These are phyloP conservation scores for Drosophila kokeensis DNA, from an alignment of 2,888 invertebrate genomes.

Conservation along the genomic window DNA sequence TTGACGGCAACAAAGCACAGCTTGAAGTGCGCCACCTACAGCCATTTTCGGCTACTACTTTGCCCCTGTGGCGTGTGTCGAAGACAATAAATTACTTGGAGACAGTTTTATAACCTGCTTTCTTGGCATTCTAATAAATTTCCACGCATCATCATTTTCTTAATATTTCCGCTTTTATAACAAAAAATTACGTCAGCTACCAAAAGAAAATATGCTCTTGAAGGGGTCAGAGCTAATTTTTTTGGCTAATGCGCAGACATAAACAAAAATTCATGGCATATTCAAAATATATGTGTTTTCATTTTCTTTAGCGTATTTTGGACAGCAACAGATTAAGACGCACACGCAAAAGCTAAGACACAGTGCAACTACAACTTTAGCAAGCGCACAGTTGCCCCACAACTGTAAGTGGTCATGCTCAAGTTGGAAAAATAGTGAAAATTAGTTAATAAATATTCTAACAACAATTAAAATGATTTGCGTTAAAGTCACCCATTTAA, in stretches of 20 bases:
- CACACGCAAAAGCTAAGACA: constrained; percentile 1
- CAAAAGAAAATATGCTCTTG: constrained; percentile 35
- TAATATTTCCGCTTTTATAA: constrained; percentile 9
- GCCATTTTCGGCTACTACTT: constrained; percentile 7
- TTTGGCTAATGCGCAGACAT: constrained; percentile 25
- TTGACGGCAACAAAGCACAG: constrained; percentile 9
- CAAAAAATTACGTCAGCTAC: constrained; percentile 55
- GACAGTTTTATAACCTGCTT: constrained; percentile 21
- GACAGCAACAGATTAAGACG: constrained; percentile 12
- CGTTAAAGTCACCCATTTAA: constrained; percentile 57
- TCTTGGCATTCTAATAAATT: constrained; percentile 31
- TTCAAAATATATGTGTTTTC: constrained; percentile 18
- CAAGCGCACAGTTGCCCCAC: constrained; percentile 3
- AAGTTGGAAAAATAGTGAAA: constrained; percentile 9
- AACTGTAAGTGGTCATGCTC: constrained; percentile 19
- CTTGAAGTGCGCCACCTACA: constrained; percentile 43
- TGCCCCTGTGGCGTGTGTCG: not conserved
- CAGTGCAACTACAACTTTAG: constrained; percentile 29
- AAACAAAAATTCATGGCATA: constrained; percentile 13
- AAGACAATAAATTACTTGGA: constrained; percentile 17
- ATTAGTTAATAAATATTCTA: constrained; percentile 6
- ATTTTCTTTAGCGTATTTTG: constrained; percentile 1
- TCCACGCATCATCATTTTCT: constrained; percentile 19
- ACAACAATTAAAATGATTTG: constrained; percentile 1
- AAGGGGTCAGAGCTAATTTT: constrained; percentile 27